Evolutionary conservation across 2,797 vertebrate species (phyloP).

Genomic region (Enteromius argenteus): DNA sequence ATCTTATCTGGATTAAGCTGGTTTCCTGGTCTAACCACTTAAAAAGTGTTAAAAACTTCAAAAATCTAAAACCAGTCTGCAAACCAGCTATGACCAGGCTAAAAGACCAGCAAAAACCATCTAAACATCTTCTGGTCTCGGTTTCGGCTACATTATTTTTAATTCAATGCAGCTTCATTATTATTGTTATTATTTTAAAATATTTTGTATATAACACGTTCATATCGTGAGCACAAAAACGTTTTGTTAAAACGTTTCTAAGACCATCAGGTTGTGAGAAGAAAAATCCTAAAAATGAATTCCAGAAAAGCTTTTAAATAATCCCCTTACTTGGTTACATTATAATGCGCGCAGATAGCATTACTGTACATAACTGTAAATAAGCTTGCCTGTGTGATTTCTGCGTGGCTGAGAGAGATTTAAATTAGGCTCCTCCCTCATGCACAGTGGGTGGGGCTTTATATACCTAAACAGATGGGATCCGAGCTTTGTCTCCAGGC

Average conservation of each 20-base stretch:
- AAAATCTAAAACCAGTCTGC: background rate
- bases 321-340: background rate
- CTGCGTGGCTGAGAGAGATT: constrained; percentile 50
- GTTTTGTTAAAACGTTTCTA: background rate
- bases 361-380: constrained; percentile 44
- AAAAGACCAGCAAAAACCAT: background rate
- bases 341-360: background rate
- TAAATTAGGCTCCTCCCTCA: constrained; percentile 77
- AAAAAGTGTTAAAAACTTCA: background rate
- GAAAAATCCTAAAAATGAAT: background rate
- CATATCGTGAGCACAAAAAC: background rate
- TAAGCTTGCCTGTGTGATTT: constrained; percentile 44
- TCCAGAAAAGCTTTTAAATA: background rate
- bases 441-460: constrained; percentile 71
- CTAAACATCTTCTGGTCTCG: background rate
- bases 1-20: background rate
- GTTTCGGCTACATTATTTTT: background rate
- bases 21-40: background rate
- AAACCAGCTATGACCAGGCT: background rate
- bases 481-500: constrained; percentile 73
- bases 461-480: constrained; percentile 79
- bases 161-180: background rate
- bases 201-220: too few species aligned
- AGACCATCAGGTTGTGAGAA: background rate
- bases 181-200: too few species aligned